phyloP scores from a whole-genome alignment of 2,888 invertebrate genomes.

The Ctenicera cuprea region DNA sequence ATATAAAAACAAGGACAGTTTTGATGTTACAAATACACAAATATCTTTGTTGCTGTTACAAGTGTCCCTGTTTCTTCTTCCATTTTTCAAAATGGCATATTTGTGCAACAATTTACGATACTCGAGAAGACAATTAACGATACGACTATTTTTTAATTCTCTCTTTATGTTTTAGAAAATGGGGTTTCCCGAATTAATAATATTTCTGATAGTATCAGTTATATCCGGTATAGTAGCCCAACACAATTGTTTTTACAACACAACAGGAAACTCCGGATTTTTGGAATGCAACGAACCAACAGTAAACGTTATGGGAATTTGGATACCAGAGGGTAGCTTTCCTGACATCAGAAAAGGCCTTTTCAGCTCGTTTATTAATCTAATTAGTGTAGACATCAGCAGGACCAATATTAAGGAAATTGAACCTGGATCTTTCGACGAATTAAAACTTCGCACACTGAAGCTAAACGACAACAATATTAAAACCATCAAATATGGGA shows the following conservation, averaged over 20 bases:
- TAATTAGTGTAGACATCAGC: not conserved
- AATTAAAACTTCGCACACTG: slow-evolving; percentile 12
- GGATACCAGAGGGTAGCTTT: not conserved
- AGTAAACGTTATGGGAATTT: not conserved
- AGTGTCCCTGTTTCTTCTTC: too few relatives aligned
- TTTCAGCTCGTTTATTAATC: not conserved
- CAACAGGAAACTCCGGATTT: not conserved
- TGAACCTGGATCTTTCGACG: slow-evolving; percentile 48
- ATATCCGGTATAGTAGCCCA: not conserved
- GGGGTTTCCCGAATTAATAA: not conserved
- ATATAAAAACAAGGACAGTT: too few relatives aligned
- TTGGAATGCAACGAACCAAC: slow-evolving; percentile 5
- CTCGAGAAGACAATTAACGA: too few relatives aligned
- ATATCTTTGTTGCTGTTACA: too few relatives aligned
- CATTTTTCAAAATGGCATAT: too few relatives aligned
- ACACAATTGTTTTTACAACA: slow-evolving; percentile 1
- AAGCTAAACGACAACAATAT: slow-evolving; percentile 26
- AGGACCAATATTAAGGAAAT: not conserved
- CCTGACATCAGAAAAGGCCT: not conserved
- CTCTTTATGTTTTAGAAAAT: not conserved
- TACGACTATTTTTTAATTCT: not conserved
- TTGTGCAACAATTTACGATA: too few relatives aligned
- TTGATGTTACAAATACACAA: too few relatives aligned
- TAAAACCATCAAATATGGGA: slow-evolving; percentile 9
- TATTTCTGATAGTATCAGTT: not conserved